phyloP scores from a whole-genome alignment of 2,888 invertebrate genomes.

The Syritta pipiens region DNA sequence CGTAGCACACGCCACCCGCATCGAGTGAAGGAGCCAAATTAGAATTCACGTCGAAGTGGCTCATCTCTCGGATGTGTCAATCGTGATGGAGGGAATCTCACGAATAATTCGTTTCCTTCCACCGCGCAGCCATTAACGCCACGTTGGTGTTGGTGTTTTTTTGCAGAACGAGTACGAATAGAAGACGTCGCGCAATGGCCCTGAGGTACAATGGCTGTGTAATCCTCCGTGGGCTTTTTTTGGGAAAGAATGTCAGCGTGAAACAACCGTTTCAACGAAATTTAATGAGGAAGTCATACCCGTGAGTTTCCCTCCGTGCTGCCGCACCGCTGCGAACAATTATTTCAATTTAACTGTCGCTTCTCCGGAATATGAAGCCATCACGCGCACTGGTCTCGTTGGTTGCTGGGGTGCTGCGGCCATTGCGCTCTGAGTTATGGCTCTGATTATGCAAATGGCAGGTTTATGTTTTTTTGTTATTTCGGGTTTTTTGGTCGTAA shows the following conservation, averaged over 20 bases:
- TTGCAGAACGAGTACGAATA: neutral
- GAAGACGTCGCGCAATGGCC: neutral
- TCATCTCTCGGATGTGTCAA: constrained; percentile 45
- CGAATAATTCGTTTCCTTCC: constrained; percentile 46
- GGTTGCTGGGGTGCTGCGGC: neutral
- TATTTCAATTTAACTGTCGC: constrained; percentile 17
- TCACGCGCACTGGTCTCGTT: neutral
- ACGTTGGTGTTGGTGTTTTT: neutral
- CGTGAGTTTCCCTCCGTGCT: neutral
- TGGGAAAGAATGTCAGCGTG: constrained; percentile 7
- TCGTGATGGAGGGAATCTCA: constrained; percentile 44
- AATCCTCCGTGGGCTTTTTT: neutral
- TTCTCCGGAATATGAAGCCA: constrained; percentile 22
- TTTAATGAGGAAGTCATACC: constrained; percentile 11
- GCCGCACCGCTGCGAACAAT: neutral
- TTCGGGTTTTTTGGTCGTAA: constrained; percentile 8
- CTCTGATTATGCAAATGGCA: constrained; percentile 33
- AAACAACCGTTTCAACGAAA: constrained; percentile 6
- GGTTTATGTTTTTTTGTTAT: neutral
- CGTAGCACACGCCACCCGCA: too few relatives aligned
- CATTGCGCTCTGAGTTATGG: constrained; percentile 8
- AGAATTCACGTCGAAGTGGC: constrained; percentile 31
- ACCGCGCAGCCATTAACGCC: constrained; percentile 17
- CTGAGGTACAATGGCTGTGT: neutral
- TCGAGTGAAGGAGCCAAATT: too few relatives aligned